Percentiles rank a stretch among this genome's conserved stretches.
These are phyloP conservation scores for Schlechtendalia chinensis DNA, from an alignment of 1,140 invertebrate genomes.

Conservation along the genomic window DNA sequence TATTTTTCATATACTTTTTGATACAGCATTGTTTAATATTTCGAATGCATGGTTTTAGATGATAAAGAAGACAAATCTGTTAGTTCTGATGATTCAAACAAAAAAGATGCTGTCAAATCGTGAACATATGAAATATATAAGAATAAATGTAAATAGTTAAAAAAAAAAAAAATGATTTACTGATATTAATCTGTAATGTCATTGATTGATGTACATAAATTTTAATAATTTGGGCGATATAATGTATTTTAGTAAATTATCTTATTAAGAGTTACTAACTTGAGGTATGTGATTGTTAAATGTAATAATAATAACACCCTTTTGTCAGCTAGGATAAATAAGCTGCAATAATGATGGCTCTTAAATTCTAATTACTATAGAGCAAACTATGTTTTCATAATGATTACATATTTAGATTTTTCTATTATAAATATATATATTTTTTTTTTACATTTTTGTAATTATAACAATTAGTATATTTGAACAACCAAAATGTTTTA, in stretches of 20 bases:
- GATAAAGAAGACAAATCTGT: constrained; percentile 47
- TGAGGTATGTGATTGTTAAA: constrained; percentile 28
- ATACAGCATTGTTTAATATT: too few relatives aligned
- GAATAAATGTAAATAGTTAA: constrained; percentile 13
- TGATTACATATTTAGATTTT: not conserved
- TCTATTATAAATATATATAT: not conserved
- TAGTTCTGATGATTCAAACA: constrained; percentile 49
- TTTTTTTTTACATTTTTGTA: not conserved
- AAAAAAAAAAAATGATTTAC: constrained; percentile 17
- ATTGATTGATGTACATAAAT: constrained; percentile 30
- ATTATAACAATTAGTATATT: constrained; percentile 13
- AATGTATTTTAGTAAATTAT: constrained; percentile 43
- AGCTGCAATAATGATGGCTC: constrained; percentile 7
- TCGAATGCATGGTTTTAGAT: constrained; percentile 30
- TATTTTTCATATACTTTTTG: too few relatives aligned
- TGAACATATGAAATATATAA: constrained; percentile 17
- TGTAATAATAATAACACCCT: constrained; percentile 35
- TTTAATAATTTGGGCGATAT: constrained; percentile 23
- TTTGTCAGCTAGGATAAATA: constrained; percentile 23
- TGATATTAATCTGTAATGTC: not conserved
- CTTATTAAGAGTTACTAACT: constrained; percentile 42
- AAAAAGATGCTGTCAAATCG: constrained; percentile 43
- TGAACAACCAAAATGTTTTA: not conserved
- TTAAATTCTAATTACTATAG: not conserved
- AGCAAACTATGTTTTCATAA: constrained; percentile 22